Percentiles rank a stretch among this genome's conserved stretches.
Evolutionary conservation across 2,888 invertebrate species (phyloP).

Genomic region (Hololepta plana): DNA sequence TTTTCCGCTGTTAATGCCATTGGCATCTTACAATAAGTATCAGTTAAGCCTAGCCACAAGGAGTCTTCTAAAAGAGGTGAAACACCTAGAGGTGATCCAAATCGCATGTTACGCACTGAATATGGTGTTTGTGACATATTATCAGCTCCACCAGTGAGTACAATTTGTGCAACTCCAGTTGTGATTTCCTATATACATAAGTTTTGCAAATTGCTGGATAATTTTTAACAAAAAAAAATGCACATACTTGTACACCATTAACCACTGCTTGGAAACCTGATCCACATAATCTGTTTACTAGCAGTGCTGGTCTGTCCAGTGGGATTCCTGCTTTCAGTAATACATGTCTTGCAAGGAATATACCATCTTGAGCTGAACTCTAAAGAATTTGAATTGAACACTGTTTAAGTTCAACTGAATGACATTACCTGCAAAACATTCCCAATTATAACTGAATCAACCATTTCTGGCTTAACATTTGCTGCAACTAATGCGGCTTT

Average conservation of each 20-base stretch:
- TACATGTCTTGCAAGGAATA: constrained; percentile 76
- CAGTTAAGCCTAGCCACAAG: constrained; percentile 77
- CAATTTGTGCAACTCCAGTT: constrained; percentile 67
- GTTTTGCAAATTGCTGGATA: too few species aligned
- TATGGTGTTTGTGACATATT: constrained; percentile 92
- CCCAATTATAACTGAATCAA: constrained; percentile 82
- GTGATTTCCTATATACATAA: constrained; percentile 53
- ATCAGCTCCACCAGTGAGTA: constrained; percentile 83
- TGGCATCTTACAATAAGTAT: constrained; percentile 74
- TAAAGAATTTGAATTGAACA: constrained; percentile 19
- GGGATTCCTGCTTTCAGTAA: constrained; percentile 72
- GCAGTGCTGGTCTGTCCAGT: constrained; percentile 64
- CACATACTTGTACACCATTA: constrained; percentile 44
- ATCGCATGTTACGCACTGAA: constrained; percentile 66
- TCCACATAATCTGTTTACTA: constrained; percentile 88
- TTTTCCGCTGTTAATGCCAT: constrained; percentile 97
- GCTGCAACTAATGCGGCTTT: constrained; percentile 63
- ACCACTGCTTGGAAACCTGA: constrained; percentile 94
- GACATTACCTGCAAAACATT: constrained; percentile 64
- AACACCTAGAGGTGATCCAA: constrained; percentile 70
- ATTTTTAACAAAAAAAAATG: neutral
- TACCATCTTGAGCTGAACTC: constrained; percentile 65
- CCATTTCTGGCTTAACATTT: constrained; percentile 63
- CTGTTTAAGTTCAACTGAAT: neutral
- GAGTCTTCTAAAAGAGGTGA: constrained; percentile 70